These are phyloP conservation scores for Micoletzkya japonica DNA, from an alignment of 2,888 invertebrate genomes.

Conservation along the genomic window DNA sequence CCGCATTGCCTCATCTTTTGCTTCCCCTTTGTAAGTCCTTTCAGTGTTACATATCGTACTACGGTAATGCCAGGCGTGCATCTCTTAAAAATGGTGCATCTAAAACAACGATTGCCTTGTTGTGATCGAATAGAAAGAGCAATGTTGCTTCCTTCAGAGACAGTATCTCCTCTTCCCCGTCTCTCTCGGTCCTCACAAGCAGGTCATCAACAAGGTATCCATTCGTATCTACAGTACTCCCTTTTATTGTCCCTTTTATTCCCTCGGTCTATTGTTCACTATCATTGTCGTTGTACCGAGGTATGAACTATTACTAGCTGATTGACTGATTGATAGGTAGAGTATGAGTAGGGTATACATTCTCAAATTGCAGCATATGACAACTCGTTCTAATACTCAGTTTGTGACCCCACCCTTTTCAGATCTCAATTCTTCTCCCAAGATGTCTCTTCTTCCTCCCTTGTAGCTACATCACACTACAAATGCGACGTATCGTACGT, in stretches of 20 bases:
- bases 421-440: constrained; percentile 55
- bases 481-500: constrained; percentile 81
- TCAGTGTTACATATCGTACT: too few species aligned
- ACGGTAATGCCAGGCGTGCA: too few species aligned
- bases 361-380: neutral
- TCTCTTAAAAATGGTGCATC: too few species aligned
- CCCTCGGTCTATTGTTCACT: neutral
- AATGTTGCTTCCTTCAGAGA: too few species aligned
- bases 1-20: too few species aligned
- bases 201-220: constrained; percentile 12
- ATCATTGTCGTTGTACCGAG: constrained; percentile 42
- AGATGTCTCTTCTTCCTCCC: constrained; percentile 63
- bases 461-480: constrained; percentile 94
- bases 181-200: constrained; percentile 48
- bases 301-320: too few species aligned
- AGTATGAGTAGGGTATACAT: too few species aligned
- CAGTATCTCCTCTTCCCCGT: too few species aligned
- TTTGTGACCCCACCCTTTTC: neutral
- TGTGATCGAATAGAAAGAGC: too few species aligned
- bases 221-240: neutral
- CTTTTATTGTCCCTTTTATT: neutral
- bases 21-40: too few species aligned
- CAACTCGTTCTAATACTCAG: neutral
- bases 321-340: too few species aligned
- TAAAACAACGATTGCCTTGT: too few species aligned